phyloP scores from a whole-genome alignment of 2,113 vertebrate species.

The Corythoichthys intestinalis region DNA sequence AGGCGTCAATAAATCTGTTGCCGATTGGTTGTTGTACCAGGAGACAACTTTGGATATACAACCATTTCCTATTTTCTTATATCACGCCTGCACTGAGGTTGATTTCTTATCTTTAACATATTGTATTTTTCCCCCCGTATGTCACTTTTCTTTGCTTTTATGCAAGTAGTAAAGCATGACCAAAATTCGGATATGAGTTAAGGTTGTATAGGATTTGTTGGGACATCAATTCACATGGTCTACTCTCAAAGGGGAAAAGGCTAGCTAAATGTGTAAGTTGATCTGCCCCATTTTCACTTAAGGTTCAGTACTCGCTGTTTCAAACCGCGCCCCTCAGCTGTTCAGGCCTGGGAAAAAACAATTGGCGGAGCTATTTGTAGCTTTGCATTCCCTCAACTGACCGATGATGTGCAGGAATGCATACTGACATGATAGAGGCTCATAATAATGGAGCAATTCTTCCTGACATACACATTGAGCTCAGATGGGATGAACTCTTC shows the following conservation, averaged over 20 bases:
- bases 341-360: slow-evolving; percentile 54
- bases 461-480: slow-evolving; percentile 22
- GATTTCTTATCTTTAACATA: neutral
- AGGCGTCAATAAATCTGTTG: too few species aligned
- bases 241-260: slow-evolving; percentile 10
- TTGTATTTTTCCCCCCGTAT: neutral
- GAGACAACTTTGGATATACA: too few species aligned
- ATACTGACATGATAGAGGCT: slow-evolving; percentile 39
- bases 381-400: slow-evolving; percentile 40
- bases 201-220: neutral
- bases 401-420: slow-evolving; percentile 57
- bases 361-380: slow-evolving; percentile 52
- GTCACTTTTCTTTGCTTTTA: neutral
- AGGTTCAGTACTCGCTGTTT: slow-evolving; percentile 31
- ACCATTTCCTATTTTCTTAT: neutral
- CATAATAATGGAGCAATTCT: slow-evolving; percentile 30
- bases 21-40: too few species aligned
- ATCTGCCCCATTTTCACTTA: slow-evolving; percentile 42
- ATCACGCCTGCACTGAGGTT: neutral
- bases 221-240: neutral
- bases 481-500: slow-evolving; percentile 1
- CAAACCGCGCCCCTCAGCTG: slow-evolving; percentile 59
- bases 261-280: slow-evolving; percentile 22
- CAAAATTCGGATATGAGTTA: neutral
- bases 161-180: neutral